phyloP scores from a whole-genome alignment of 2,888 invertebrate species.

The Neoitamus cyanurus region DNA sequence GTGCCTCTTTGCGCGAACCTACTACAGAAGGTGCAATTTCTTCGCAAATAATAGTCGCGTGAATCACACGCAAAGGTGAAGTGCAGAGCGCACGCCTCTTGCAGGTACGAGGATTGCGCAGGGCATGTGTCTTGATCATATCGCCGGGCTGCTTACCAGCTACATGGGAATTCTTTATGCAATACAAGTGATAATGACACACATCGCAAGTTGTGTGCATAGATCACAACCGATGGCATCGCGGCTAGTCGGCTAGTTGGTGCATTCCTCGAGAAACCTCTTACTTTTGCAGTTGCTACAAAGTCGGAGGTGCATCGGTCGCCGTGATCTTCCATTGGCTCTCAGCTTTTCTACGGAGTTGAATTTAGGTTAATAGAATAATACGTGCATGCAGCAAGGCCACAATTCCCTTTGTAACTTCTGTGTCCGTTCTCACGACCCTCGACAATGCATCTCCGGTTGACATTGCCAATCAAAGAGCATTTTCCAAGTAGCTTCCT shows the following conservation, averaged over 20 bases:
- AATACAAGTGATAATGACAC: conserved; percentile 32
- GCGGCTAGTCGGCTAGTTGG: neutral
- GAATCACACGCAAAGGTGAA: conserved; percentile 15
- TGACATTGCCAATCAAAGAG: neutral
- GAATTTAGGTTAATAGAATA: conserved; percentile 23
- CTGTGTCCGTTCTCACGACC: neutral
- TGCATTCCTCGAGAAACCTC: neutral
- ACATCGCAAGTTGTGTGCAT: conserved; percentile 24
- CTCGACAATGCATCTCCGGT: neutral
- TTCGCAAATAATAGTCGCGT: conserved; percentile 21
- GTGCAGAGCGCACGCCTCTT: conserved; percentile 23
- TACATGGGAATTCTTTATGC: neutral
- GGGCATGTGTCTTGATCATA: conserved; percentile 16
- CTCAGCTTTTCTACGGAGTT: neutral
- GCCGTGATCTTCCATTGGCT: neutral
- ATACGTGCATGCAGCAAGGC: neutral
- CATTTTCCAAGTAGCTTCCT: conserved; percentile 25
- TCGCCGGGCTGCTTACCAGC: neutral
- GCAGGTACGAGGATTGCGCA: neutral
- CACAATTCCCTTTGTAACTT: neutral
- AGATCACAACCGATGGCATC: conserved; percentile 14
- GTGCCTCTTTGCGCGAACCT: neutral
- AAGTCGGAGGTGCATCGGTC: neutral
- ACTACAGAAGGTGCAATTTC: neutral
- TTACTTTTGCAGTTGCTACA: neutral